phyloP scores from a whole-genome alignment of 2,888 invertebrate genomes.

The Hirtodrosophila cameraria region DNA sequence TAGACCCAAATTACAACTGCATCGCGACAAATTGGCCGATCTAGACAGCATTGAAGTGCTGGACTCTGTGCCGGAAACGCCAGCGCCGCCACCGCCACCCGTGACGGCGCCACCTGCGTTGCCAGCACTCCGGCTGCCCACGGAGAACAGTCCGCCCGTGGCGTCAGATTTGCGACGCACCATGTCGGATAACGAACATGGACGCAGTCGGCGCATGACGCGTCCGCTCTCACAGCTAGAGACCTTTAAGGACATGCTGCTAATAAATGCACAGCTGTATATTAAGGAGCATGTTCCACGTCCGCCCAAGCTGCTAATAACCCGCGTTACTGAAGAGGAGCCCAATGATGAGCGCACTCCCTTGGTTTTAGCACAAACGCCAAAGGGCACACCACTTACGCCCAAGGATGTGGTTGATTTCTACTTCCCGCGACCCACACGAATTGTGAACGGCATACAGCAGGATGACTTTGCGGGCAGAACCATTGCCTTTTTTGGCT shows the following conservation, averaged over 20 bases:
- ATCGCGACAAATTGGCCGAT: conserved; percentile 44
- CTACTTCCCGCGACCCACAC: conserved; percentile 84
- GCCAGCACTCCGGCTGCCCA: conserved; percentile 38
- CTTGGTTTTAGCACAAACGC: conserved; percentile 30
- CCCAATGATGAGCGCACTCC: conserved; percentile 63
- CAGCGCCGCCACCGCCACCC: conserved; percentile 85
- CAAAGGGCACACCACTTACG: conserved; percentile 55
- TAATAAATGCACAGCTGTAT: conserved; percentile 86
- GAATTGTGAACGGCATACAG: conserved; percentile 87
- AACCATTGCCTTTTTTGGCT: conserved; percentile 89
- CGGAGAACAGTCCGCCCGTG: conserved; percentile 27
- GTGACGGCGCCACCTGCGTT: conserved; percentile 55
- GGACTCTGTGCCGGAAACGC: conserved; percentile 84
- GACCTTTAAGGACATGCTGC: conserved; percentile 83
- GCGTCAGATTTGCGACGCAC: conserved; percentile 61
- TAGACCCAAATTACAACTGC: conserved; percentile 43
- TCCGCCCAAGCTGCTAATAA: conserved; percentile 84
- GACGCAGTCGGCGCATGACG: conserved; percentile 54
- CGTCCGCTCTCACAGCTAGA: conserved; percentile 78
- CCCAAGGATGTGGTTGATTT: conserved; percentile 81
- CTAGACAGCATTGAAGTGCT: conserved; percentile 68
- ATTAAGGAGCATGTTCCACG: conserved; percentile 85
- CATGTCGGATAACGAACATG: conserved; percentile 49
- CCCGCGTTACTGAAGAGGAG: conserved; percentile 84
- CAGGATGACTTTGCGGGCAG: conserved; percentile 90